A percentile compares a stretch with the other conserved stretches of the same genome.
These are phyloP conservation scores for Cataglyphis altisquamis DNA, from an alignment of 2,888 invertebrate species.

Conservation along the genomic window DNA sequence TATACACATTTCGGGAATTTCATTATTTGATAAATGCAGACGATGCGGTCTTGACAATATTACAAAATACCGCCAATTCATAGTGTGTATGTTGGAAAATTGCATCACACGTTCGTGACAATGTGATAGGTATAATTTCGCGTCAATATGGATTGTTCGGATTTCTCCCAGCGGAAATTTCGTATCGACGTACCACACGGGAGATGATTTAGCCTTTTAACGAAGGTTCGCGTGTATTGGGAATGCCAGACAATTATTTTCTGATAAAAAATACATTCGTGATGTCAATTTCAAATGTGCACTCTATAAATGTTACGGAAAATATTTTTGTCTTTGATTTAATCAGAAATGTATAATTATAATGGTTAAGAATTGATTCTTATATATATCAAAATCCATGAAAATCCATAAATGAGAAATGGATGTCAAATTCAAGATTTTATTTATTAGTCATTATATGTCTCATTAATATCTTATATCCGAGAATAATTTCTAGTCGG, in stretches of 20 bases:
- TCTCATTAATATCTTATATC: neutral
- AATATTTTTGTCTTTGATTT: conserved; percentile 45
- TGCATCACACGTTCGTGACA: conserved; percentile 35
- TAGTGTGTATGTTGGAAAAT: conserved; percentile 41
- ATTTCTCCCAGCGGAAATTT: conserved; percentile 44
- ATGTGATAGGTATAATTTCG: conserved; percentile 48
- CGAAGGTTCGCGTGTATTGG: neutral
- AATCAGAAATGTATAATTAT: neutral
- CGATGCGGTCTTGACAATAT: conserved; percentile 7
- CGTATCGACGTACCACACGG: neutral
- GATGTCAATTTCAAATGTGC: neutral
- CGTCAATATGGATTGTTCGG: conserved; percentile 44
- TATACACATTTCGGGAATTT: conserved; percentile 22
- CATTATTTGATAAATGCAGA: neutral
- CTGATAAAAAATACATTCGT: conserved; percentile 22
- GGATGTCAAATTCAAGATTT: neutral
- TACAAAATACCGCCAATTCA: conserved; percentile 38
- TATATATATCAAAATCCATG: neutral
- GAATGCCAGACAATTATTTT: conserved; percentile 18
- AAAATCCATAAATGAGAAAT: neutral
- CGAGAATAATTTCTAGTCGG: neutral
- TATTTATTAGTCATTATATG: neutral
- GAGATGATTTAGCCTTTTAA: conserved; percentile 11
- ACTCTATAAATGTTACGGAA: neutral
- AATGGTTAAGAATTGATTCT: neutral